A percentile compares a stretch with the other conserved stretches of the same genome.
Evolutionary conservation across 2,113 vertebrate genomes (phyloP).

Genomic region (Tapirus terrestris): DNA sequence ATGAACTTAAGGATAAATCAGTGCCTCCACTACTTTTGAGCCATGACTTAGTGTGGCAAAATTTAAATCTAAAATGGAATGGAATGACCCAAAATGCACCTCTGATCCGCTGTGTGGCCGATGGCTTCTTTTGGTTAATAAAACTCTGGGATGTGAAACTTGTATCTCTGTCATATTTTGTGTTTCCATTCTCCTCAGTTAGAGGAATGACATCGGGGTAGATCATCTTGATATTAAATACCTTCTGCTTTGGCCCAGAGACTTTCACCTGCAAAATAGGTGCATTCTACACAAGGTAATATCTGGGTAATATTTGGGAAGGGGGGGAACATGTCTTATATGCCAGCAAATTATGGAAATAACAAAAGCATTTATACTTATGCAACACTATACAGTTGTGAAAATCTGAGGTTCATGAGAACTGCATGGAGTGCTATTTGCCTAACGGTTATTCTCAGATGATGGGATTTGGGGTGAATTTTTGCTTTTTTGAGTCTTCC

Average conservation of each 20-base stretch:
- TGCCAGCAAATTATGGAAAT: background rate
- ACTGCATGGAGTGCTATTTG: background rate
- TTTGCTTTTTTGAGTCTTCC: slow-evolving; percentile 11
- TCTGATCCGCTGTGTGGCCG: background rate
- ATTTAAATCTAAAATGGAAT: background rate
- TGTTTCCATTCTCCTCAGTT: background rate
- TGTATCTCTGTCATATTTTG: background rate
- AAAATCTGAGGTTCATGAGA: background rate
- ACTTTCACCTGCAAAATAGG: background rate
- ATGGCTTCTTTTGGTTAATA: slow-evolving; percentile 2
- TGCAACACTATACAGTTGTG: background rate
- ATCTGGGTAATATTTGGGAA: background rate
- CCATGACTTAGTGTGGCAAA: background rate
- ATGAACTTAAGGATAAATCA: background rate
- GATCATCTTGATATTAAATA: slow-evolving; percentile 10
- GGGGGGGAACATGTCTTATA: background rate
- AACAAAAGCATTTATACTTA: background rate
- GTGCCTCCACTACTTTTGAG: background rate
- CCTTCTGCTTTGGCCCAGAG: slow-evolving; percentile 6
- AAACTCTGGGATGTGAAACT: slow-evolving; percentile 51
- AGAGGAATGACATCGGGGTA: background rate
- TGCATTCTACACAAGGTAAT: background rate
- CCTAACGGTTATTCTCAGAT: background rate
- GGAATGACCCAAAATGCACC: background rate
- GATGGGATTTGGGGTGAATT: background rate